A percentile compares a stretch with the other conserved stretches of the same genome.
Conservation (phyloP, 2,113 vertebrate genomes). For the Rhabdornis inornatus region DNA sequence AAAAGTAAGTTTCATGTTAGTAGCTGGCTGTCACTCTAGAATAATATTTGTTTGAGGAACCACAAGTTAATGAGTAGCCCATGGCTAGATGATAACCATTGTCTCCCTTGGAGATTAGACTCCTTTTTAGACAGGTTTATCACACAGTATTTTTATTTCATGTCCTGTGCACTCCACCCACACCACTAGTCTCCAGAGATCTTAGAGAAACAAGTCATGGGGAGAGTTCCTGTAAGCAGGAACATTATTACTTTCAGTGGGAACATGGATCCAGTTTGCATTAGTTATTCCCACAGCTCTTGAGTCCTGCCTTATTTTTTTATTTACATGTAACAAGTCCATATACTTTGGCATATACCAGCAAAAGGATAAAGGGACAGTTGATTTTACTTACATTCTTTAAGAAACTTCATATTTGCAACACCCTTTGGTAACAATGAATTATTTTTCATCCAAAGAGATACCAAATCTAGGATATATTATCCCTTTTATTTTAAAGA, state of each 20-base stretch:
- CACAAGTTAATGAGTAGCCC: not conserved
- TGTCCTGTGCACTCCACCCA: slow-evolving; percentile 21
- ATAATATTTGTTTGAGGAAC: slow-evolving; percentile 32
- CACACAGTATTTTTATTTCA: slow-evolving; percentile 1
- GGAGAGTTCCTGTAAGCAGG: not conserved
- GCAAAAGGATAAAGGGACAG: not conserved
- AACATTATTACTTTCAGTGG: not conserved
- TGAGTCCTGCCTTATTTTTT: not conserved
- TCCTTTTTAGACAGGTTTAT: slow-evolving; percentile 13
- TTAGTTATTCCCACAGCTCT: not conserved
- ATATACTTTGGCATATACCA: not conserved
- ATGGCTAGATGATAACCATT: not conserved
- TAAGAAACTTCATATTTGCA: not conserved
- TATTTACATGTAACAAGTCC: not conserved
- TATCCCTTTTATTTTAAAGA: not conserved
- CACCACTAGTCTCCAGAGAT: not conserved
- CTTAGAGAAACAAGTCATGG: not conserved
- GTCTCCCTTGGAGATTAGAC: not conserved
- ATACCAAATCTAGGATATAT: not conserved
- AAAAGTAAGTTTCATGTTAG: not conserved
- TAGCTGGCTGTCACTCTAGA: not conserved
- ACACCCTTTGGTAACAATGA: fast-evolving
- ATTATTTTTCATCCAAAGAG: not conserved
- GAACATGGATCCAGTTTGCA: not conserved
- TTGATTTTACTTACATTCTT: not conserved